Conservation (phyloP, 2,888 invertebrate genomes). For the Timema cristinae region DNA sequence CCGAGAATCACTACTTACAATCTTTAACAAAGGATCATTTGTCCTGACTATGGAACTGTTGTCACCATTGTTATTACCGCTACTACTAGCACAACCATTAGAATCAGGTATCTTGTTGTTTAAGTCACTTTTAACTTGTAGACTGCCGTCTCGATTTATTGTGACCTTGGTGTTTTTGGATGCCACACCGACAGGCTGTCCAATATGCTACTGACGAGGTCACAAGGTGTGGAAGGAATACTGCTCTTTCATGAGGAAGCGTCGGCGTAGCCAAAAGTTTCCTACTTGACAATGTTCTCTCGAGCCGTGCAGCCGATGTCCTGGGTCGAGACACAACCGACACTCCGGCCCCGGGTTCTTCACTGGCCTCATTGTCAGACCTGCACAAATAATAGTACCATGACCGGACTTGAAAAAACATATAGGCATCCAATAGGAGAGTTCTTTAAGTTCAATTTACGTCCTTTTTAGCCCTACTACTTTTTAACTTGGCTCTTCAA, state of each 20-base stretch:
- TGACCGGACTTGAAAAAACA: slow-evolving; percentile 36
- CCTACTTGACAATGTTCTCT: slow-evolving; percentile 12
- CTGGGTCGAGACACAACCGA: slow-evolving; percentile 48
- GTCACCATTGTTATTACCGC: slow-evolving; percentile 3
- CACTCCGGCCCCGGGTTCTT: slow-evolving; percentile 36
- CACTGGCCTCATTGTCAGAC: slow-evolving; percentile 48
- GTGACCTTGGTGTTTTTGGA: slow-evolving; percentile 56
- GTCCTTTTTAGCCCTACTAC: too few relatives aligned
- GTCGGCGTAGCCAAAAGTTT: slow-evolving; percentile 11
- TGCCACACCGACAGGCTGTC: slow-evolving; percentile 67
- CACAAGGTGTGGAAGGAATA: slow-evolving; percentile 39
- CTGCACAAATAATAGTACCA: slow-evolving; percentile 24
- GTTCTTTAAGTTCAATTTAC: too few relatives aligned
- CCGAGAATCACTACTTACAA: slow-evolving; percentile 17
- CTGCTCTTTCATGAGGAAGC: background rate
- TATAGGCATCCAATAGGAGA: background rate
- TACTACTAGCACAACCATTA: background rate
- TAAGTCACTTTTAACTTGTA: slow-evolving; percentile 50
- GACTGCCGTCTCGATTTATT: slow-evolving; percentile 58
- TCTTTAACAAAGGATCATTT: slow-evolving; percentile 20
- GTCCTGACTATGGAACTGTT: slow-evolving; percentile 15
- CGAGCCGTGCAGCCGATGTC: slow-evolving; percentile 36
- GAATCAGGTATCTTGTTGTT: slow-evolving; percentile 25
- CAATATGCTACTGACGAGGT: slow-evolving; percentile 66
- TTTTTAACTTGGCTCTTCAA: too few relatives aligned